These are phyloP conservation scores for Drosophila ogumai DNA, from an alignment of 1,140 invertebrate genomes.

Conservation along the genomic window DNA sequence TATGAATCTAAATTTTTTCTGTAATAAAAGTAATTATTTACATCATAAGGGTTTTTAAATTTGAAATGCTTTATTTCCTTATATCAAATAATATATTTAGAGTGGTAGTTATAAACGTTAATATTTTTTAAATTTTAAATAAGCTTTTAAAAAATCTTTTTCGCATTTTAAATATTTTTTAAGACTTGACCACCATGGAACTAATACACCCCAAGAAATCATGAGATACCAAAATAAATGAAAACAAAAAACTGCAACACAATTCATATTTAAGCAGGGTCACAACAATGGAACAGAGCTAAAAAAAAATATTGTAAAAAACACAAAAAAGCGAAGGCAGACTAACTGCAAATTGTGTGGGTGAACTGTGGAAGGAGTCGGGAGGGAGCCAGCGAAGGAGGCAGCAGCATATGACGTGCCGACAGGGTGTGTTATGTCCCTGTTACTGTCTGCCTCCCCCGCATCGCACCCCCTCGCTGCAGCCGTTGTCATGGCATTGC, in stretches of 20 bases:
- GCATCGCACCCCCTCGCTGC: neutral
- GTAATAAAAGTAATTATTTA: too few relatives aligned
- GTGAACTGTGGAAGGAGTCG: conserved; percentile 11
- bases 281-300: conserved; percentile 16
- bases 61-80: neutral
- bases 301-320: neutral
- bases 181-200: neutral
- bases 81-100: neutral
- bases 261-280: conserved; percentile 54
- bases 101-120: too few relatives aligned
- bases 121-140: neutral
- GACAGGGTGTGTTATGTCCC: conserved; percentile 52
- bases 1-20: neutral
- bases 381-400: neutral
- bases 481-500: conserved; percentile 45
- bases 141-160: neutral
- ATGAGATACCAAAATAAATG: neutral
- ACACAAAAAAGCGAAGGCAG: conserved; percentile 21
- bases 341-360: conserved; percentile 43
- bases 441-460: neutral
- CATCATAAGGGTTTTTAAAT: neutral
- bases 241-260: conserved; percentile 39
- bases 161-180: neutral
- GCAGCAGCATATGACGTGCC: conserved; percentile 56
- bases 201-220: neutral